Percentiles rank a stretch among this genome's conserved stretches.
Conservation (phyloP, 2,113 vertebrate species). For the Herpetotheres cachinnans region DNA sequence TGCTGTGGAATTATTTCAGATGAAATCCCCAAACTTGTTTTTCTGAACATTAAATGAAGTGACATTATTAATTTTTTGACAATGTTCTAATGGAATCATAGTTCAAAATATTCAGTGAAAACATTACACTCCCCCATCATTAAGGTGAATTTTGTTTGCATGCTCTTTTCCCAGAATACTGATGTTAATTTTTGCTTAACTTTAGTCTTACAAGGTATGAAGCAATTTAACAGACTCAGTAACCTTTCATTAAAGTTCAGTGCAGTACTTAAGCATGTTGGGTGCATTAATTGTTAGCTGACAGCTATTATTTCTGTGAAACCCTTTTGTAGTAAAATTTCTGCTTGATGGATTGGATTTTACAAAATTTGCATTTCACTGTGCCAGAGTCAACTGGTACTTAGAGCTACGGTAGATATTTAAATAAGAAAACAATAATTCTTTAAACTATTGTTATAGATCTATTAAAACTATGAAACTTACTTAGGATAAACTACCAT, state of each 20-base stretch:
- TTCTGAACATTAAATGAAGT: neutral
- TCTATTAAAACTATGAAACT: constrained; percentile 13
- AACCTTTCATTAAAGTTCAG: constrained; percentile 81
- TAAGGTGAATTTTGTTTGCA: constrained; percentile 71
- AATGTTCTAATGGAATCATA: constrained; percentile 49
- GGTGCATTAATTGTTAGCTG: constrained; percentile 79
- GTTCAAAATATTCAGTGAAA: constrained; percentile 64
- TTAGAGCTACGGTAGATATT: constrained; percentile 15
- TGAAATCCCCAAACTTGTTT: neutral
- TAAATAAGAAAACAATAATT: constrained; percentile 40
- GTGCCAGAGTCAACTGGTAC: constrained; percentile 58
- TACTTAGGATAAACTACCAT: constrained; percentile 5
- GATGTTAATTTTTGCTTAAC: constrained; percentile 79
- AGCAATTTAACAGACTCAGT: constrained; percentile 74
- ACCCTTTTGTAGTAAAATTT: constrained; percentile 73
- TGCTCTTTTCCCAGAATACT: constrained; percentile 64
- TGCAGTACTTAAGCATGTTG: constrained; percentile 70
- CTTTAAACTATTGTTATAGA: constrained; percentile 43
- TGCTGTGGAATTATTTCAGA: neutral
- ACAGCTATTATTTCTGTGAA: constrained; percentile 78
- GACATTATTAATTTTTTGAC: constrained; percentile 17
- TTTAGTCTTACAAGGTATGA: constrained; percentile 72
- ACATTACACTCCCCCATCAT: constrained; percentile 65
- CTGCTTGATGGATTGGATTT: constrained; percentile 76
- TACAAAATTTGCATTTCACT: constrained; percentile 71